A percentile compares a stretch with the other conserved stretches of the same genome.
Conservation (phyloP, 2,797 vertebrate genomes). For the Acrocephalus scirpaceus region DNA sequence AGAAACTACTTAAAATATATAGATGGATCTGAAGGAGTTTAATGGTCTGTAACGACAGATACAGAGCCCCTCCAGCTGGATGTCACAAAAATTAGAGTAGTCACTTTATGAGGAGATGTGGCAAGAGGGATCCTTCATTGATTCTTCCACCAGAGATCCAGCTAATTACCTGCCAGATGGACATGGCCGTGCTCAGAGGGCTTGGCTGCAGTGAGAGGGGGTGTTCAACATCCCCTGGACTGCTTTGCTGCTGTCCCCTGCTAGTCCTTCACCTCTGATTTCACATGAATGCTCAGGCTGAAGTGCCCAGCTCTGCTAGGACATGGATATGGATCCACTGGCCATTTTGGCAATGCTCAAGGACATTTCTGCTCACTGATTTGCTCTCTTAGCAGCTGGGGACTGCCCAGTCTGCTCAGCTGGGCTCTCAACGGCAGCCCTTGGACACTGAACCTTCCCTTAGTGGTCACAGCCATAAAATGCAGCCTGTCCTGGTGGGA, state of each 20-base stretch:
- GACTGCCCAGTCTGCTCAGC: neutral
- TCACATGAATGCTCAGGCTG: neutral
- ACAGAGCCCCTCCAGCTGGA: slow-evolving; percentile 26
- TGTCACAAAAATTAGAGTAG: slow-evolving; percentile 30
- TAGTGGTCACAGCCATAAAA: neutral
- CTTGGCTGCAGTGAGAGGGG: neutral
- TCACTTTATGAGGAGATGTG: neutral
- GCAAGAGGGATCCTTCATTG: neutral
- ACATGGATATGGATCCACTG: rapidly evolving
- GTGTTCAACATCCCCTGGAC: neutral
- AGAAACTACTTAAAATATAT: slow-evolving; percentile 13
- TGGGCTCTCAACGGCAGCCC: neutral
- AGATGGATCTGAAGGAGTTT: slow-evolving; percentile 19
- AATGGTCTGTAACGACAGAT: slow-evolving; percentile 43
- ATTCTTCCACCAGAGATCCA: neutral
- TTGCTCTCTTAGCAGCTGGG: neutral
- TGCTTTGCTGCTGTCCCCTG: neutral
- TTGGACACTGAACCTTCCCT: neutral
- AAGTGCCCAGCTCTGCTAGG: neutral
- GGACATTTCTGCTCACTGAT: neutral
- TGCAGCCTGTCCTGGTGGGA: neutral
- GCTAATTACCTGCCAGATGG: neutral
- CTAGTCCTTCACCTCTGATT: neutral
- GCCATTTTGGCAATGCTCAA: neutral
- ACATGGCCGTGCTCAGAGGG: neutral